Conservation (phyloP, 1,140 invertebrate genomes). For the Telenomus remus region DNA sequence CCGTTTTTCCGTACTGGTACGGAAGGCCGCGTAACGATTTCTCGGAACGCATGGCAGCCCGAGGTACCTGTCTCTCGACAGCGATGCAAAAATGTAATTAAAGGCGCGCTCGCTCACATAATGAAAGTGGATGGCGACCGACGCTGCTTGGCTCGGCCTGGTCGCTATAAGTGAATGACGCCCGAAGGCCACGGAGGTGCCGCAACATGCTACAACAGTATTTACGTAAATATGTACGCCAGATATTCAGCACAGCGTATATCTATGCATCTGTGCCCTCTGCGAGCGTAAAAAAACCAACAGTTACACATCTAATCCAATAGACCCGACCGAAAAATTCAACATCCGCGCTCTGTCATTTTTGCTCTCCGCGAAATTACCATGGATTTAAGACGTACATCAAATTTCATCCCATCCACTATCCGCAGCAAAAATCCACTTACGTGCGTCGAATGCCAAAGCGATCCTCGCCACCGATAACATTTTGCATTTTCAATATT, state of each 20-base stretch:
- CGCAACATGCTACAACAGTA: conserved; percentile 62
- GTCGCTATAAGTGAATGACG: conserved; percentile 71
- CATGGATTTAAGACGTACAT: conserved; percentile 1
- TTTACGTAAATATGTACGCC: conserved; percentile 62
- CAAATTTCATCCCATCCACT: conserved; percentile 14
- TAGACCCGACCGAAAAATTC: conserved; percentile 17
- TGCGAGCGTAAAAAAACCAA: conserved; percentile 25
- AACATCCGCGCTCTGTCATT: conserved; percentile 20
- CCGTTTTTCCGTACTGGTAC: conserved; percentile 62
- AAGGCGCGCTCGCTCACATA: conserved; percentile 67
- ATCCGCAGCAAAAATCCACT: conserved; percentile 8
- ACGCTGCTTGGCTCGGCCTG: conserved; percentile 57
- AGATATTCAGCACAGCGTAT: conserved; percentile 37
- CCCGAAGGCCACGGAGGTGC: conserved; percentile 72
- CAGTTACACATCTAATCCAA: conserved; percentile 39
- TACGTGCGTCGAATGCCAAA: conserved; percentile 8
- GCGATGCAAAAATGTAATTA: conserved; percentile 73
- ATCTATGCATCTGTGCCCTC: conserved; percentile 28
- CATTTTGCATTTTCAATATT: conserved; percentile 9
- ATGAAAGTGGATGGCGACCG: conserved; percentile 71
- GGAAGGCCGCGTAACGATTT: conserved; percentile 62
- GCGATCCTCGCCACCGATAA: background rate
- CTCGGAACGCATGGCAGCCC: conserved; percentile 59
- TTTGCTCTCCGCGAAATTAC: conserved; percentile 10
- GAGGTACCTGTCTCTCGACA: conserved; percentile 61